A percentile compares a stretch with the other conserved stretches of the same genome.
Conservation (phyloP, 2,797 vertebrate species). For the Toxotes lorentzi region DNA sequence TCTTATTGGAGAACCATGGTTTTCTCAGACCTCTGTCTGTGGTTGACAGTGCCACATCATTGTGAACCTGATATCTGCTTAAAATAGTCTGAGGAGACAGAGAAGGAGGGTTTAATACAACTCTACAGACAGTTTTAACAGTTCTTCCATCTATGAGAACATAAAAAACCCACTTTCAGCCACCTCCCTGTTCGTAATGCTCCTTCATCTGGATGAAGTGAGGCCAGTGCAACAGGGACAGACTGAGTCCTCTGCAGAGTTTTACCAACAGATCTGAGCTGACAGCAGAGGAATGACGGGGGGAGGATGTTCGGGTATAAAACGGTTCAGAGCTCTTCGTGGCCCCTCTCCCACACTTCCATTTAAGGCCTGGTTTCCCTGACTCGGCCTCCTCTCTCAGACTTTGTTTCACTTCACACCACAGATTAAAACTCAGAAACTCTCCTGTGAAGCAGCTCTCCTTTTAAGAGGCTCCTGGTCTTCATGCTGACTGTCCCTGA, state of each 20-base stretch:
- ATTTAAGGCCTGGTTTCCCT: conserved; percentile 66
- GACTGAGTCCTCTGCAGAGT: conserved; percentile 11
- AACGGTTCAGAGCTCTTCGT: background rate
- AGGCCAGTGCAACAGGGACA: background rate
- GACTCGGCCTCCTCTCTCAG: conserved; percentile 25
- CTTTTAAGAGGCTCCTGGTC: conserved; percentile 50
- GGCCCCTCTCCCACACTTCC: conserved; percentile 54
- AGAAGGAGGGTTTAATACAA: too few relatives aligned
- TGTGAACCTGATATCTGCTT: too few relatives aligned
- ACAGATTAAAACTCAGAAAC: conserved; percentile 38
- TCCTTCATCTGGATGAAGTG: background rate
- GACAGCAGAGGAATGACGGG: conserved; percentile 37
- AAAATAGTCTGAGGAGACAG: too few relatives aligned
- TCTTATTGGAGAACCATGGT: too few relatives aligned
- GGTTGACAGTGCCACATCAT: too few relatives aligned
- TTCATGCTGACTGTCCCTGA: background rate
- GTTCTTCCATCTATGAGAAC: too few relatives aligned
- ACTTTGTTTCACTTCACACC: conserved; percentile 52
- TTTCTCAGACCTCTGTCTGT: too few relatives aligned
- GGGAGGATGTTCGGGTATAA: conserved; percentile 14
- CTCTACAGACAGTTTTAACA: too few relatives aligned
- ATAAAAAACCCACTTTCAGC: background rate
- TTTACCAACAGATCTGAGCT: conserved; percentile 22
- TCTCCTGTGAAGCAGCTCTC: conserved; percentile 32
- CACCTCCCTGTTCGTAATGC: too few relatives aligned